Percentiles rank a stretch among this genome's conserved stretches.
Conservation (phyloP, 2,113 vertebrate species). For the Strigops habroptila region DNA sequence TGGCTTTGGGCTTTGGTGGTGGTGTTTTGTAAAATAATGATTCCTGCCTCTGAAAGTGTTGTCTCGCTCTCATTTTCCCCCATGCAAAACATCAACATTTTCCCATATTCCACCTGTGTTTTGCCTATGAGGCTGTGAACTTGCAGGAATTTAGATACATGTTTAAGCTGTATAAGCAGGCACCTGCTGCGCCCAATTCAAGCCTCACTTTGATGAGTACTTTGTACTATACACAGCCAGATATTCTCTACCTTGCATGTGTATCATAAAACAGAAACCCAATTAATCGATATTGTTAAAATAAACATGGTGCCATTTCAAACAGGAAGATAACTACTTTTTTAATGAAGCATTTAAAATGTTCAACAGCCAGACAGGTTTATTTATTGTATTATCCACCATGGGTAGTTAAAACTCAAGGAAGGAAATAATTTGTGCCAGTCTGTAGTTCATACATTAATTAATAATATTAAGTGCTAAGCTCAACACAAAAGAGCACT, state of each 20-base stretch:
- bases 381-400: neutral
- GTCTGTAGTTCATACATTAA: neutral
- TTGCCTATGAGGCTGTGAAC: neutral
- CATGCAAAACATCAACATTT: neutral
- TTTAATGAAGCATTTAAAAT: slow-evolving; percentile 28
- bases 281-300: slow-evolving; percentile 41
- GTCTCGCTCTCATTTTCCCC: neutral
- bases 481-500: neutral
- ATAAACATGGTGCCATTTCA: slow-evolving; percentile 1
- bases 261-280: slow-evolving; percentile 21
- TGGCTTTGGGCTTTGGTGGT: neutral
- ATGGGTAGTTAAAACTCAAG: neutral
- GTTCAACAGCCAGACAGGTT: neutral
- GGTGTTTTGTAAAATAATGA: neutral
- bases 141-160: neutral
- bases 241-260: neutral
- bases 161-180: neutral
- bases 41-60: neutral
- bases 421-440: neutral
- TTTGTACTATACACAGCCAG: neutral
- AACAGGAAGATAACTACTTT: neutral
- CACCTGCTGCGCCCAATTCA: neutral
- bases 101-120: neutral
- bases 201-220: neutral
- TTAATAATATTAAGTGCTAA: neutral